phyloP scores from a whole-genome alignment of 2,797 vertebrate species.

The Tragelaphus eurycerus region DNA sequence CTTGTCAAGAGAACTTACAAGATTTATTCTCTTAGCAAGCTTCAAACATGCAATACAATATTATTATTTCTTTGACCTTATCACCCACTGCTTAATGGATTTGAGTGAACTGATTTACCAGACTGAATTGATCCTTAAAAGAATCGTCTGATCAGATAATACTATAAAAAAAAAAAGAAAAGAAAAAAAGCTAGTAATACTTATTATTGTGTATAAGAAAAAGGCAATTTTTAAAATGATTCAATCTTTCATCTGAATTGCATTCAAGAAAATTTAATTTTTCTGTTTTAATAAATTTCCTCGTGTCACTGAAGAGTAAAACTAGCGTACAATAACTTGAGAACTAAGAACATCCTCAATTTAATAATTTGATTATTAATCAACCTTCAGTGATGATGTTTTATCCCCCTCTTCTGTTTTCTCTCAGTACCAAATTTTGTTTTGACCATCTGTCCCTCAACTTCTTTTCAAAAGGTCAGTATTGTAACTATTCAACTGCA shows the following conservation, averaged over 20 bases:
- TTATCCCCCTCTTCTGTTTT: not conserved
- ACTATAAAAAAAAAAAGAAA: not conserved
- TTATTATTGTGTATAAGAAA: not conserved
- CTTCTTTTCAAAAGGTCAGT: not conserved
- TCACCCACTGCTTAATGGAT: not conserved
- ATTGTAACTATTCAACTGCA: not conserved
- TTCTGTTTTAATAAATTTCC: not conserved
- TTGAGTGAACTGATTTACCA: not conserved
- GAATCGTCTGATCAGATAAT: not conserved
- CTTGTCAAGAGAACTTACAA: not conserved
- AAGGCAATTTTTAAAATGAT: not conserved
- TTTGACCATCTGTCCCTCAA: not conserved
- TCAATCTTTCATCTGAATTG: not conserved
- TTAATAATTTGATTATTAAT: conserved; percentile 12
- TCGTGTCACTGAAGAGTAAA: not conserved
- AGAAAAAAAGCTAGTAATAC: not conserved
- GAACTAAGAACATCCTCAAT: not conserved
- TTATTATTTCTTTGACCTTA: not conserved
- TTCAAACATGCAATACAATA: not conserved
- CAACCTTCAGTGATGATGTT: not conserved
- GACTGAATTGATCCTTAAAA: not conserved
- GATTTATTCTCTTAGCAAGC: not conserved
- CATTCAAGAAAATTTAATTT: not conserved
- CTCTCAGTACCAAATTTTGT: not conserved
- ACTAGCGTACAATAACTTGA: not conserved